Percentiles rank a stretch among this genome's conserved stretches.
phyloP scores from a whole-genome alignment of 2,797 vertebrate genomes.

The Paedocypris micromegethes region DNA sequence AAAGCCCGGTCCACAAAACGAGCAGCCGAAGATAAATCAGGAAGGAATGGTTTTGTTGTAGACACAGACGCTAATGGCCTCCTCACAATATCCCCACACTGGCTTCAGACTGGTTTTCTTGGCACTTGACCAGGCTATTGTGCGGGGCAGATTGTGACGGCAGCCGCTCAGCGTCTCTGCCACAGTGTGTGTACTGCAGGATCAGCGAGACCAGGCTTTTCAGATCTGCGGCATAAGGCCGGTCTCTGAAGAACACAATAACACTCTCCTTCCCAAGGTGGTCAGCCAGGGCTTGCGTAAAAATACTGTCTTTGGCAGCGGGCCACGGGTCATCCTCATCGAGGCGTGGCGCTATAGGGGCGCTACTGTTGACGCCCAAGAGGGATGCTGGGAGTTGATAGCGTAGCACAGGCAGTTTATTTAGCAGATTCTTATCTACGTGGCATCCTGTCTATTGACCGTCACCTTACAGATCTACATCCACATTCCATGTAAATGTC shows the following conservation, averaged over 20 bases:
- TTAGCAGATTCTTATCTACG: conserved; percentile 9
- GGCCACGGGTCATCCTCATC: conserved; percentile 42
- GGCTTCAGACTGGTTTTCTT: conserved; percentile 46
- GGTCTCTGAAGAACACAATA: conserved; percentile 38
- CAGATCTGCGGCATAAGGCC: conserved; percentile 39
- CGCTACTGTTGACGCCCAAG: conserved; percentile 31
- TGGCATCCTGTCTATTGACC: conserved; percentile 14
- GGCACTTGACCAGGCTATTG: conserved; percentile 50
- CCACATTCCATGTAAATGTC: conserved; percentile 9
- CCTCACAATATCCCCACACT: conserved; percentile 45
- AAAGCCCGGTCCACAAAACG: neutral
- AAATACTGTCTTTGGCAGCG: conserved; percentile 53
- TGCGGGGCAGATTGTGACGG: conserved; percentile 47
- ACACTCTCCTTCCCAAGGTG: conserved; percentile 37
- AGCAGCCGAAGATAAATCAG: neutral
- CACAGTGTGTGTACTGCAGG: conserved; percentile 44
- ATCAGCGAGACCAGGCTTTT: conserved; percentile 48
- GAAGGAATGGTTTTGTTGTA: neutral
- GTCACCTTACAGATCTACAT: conserved; percentile 18
- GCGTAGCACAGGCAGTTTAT: conserved; percentile 1
- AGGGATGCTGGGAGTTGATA: conserved; percentile 29
- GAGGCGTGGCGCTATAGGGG: conserved; percentile 40
- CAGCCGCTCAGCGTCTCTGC: conserved; percentile 33
- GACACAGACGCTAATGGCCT: conserved; percentile 10
- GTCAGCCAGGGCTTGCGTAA: conserved; percentile 39